Base-by-base conservation (phyloP, 2,888 invertebrate genomes). In the Liposcelis brunnea region DNA sequence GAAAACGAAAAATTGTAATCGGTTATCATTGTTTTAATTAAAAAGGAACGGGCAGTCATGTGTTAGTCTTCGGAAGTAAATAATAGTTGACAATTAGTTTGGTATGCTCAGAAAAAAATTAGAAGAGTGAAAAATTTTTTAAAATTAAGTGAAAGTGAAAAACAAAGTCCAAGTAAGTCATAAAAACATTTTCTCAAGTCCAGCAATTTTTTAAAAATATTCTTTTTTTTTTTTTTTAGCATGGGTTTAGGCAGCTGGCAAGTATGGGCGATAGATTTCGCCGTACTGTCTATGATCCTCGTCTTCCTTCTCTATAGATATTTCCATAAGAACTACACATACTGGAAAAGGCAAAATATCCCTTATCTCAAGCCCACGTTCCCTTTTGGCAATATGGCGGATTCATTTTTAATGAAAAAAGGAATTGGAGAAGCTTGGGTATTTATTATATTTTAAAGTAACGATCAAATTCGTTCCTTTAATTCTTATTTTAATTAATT, bases 381-480 rank as follows among this genome's bases (percentile, higher is more conserved):
- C 19, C 40, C 40, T 3, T 40, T 40, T 19, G 40, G 40, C 6
- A 40, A 40, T 11, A 40, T 40, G 40, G 40, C 3, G 15, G 40
- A 40, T 19, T 40, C 40, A 6, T 40, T 40, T 19, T 21, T 40
- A 12, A 40, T 40, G 40, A 40, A 18, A 11, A 40, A 40, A 40
- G 40, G 40, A 14, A 40, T 40, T 11, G 40, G 40, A 18, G 40
- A 40, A 40, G 19, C 40, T 7, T 40, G 40, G 40, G 40, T 40
- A 40, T 15, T 7, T 26, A 6, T 26, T 8, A 4, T n/a, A n/a
- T n/a, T n/a, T n/a, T n/a, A n/a, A n/a, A n/a, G n/a, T n/a, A n/a
- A n/a, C n/a, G n/a, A n/a, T n/a, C n/a, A n/a, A n/a, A n/a, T n/a
- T n/a, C n/a, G 32, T 32, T 32, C 10, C 32, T 11, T 32, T 32